Evolutionary conservation across 2,797 vertebrate species (phyloP).

Genomic region (Acrocephalus scirpaceus): DNA sequence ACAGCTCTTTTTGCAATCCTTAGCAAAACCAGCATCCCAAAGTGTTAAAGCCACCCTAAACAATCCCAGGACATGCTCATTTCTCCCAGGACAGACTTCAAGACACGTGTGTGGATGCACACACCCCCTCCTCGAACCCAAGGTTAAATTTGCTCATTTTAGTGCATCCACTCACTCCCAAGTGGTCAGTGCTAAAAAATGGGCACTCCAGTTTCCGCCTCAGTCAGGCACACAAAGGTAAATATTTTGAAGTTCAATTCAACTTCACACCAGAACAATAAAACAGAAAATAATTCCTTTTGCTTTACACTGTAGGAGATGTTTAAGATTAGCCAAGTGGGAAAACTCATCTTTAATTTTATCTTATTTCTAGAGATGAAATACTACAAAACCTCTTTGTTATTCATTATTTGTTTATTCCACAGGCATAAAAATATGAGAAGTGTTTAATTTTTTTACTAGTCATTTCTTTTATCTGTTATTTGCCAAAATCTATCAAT

Average conservation of each 20-base stretch:
- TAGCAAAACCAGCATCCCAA: neutral
- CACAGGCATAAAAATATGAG: slow-evolving; percentile 10
- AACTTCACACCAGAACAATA: neutral
- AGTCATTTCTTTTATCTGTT: neutral
- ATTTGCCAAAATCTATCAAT: slow-evolving; percentile 35
- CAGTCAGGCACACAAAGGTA: neutral
- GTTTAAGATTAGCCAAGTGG: slow-evolving; percentile 27
- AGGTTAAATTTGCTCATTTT: neutral
- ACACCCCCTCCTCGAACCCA: neutral
- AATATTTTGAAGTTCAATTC: neutral
- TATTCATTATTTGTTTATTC: slow-evolving; percentile 32
- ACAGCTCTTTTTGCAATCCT: neutral
- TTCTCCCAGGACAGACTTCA: neutral
- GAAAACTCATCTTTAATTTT: slow-evolving; percentile 39
- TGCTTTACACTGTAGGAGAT: neutral
- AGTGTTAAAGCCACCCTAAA: neutral
- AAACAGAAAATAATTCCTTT: neutral
- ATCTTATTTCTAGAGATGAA: slow-evolving; percentile 32
- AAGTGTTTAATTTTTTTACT: neutral
- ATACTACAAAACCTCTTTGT: neutral
- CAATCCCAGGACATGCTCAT: neutral
- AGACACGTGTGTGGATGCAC: accelerated
- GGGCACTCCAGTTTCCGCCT: neutral
- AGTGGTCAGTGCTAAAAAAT: neutral
- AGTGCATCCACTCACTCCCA: neutral